Conservation (phyloP, 2,113 vertebrate genomes). For the Bagarius yarrelli region DNA sequence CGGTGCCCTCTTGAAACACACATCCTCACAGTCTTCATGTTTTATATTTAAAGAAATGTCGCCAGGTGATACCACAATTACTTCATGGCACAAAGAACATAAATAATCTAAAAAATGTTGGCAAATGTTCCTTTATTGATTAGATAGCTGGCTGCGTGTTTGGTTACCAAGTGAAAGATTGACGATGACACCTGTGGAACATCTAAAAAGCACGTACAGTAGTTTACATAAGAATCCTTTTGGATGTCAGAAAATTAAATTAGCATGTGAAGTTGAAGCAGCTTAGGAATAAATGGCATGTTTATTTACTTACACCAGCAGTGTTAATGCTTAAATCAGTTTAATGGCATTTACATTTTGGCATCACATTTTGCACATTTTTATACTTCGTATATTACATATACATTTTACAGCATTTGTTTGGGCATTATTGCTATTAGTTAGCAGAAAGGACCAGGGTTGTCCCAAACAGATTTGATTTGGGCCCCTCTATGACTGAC, state of each 20-base stretch:
- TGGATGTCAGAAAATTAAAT: neutral
- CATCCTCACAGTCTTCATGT: constrained; percentile 9
- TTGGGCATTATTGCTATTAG: too few relatives aligned
- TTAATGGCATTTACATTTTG: too few relatives aligned
- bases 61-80: neutral
- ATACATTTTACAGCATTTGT: too few relatives aligned
- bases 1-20: constrained; percentile 37
- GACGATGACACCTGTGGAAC: neutral
- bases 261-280: neutral
- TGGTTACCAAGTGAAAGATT: neutral
- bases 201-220: neutral
- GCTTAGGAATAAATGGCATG: neutral
- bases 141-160: neutral
- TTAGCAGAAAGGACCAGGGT: too few relatives aligned
- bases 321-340: too few relatives aligned
- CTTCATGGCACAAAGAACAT: neutral
- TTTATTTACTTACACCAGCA: too few relatives aligned
- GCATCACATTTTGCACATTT: too few relatives aligned
- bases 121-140: neutral
- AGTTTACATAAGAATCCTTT: neutral
- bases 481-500: too few relatives aligned
- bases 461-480: too few relatives aligned
- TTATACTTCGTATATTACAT: too few relatives aligned
- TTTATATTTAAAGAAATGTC: constrained; percentile 1
- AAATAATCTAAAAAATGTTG: neutral